These are phyloP conservation scores for Caenorhabditis panamensis DNA, from an alignment of 2,888 invertebrate genomes.

Conservation along the genomic window DNA sequence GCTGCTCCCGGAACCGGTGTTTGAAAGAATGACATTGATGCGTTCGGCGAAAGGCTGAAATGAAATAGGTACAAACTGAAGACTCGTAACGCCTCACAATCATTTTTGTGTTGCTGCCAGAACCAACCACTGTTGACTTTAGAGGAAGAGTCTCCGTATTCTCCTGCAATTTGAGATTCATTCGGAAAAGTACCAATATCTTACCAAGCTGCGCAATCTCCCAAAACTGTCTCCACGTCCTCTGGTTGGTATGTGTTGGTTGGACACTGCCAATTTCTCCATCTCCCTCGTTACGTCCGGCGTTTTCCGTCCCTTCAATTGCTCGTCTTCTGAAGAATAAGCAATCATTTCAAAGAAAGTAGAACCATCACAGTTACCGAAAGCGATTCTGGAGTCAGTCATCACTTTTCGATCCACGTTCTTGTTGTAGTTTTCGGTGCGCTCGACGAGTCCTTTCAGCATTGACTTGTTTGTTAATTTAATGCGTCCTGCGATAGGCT, in stretches of 20 bases:
- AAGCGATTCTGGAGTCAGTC: conserved; percentile 49
- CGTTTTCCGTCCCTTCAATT: conserved; percentile 19
- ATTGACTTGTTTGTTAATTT: conserved; percentile 39
- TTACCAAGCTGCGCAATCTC: conserved; percentile 45
- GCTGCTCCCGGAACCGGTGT: not conserved
- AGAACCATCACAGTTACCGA: too few species aligned
- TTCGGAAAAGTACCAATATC: too few species aligned
- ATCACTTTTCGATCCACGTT: conserved; percentile 37
- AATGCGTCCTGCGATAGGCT: conserved; percentile 12
- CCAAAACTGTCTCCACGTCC: conserved; percentile 54
- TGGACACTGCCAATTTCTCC: conserved; percentile 14
- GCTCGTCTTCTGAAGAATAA: conserved; percentile 31
- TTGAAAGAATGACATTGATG: not conserved
- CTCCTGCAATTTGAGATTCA: too few species aligned
- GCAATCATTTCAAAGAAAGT: too few species aligned
- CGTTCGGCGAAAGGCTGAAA: not conserved
- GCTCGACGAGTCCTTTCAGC: conserved; percentile 52
- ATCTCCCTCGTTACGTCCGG: conserved; percentile 3
- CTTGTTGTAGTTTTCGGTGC: conserved; percentile 46
- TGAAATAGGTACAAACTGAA: not conserved
- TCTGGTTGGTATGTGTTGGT: conserved; percentile 32
- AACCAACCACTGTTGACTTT: not conserved
- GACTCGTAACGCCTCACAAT: not conserved
- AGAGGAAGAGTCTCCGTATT: too few species aligned
- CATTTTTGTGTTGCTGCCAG: not conserved